Base-by-base conservation (phyloP, 2,888 invertebrate genomes). In the Hyles lineata region DNA sequence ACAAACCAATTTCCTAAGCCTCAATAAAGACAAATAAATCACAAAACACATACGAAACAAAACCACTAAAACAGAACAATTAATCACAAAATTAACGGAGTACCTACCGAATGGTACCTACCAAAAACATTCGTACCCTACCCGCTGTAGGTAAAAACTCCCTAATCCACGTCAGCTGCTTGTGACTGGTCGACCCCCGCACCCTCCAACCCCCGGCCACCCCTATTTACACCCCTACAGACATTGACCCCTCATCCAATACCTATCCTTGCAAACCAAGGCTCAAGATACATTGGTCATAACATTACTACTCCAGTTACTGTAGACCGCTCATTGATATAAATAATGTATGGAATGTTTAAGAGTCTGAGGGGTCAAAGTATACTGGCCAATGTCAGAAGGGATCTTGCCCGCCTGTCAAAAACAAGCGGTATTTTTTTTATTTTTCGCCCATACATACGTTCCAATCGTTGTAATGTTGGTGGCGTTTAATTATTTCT, bases 151-250 rank as follows among this genome's bases (percentile, higher is more conserved):
- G 92, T 92, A 92, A 90, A 90, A 90, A 89, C 91, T 88, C 92
- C 93, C 91, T 92, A 92, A 93, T 92, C 91, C 92, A 82, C 90
- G 94, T 94, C 94, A 94, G 94, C 94, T 94, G 94, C 89, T 90
- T 83, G 78, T 93, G 94, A 94, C 93, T 93, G 93, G 92, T 89
- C 87, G 84, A 80, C 82, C 85, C 75, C 80, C 83, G 77, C 82
- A 75, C 81, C 80, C 80, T 76, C 29, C 69, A n/a, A 75, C 77
- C 85, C 79, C 76, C 79, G 81, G 85, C 86, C 86, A 88, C 90
- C 90, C 90, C 84, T 88, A 89, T 88, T 88, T 88, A 88, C 87
- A 80, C 83, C 83, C 78, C 77, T 81, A 81, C 82, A 81, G 75
- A 78, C 76, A 72, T 75, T 84, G 90, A 89, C 83, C 91, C 77